Evolutionary conservation across 2,113 vertebrate genomes (phyloP).

Genomic region (Ceyx melanurus): DNA sequence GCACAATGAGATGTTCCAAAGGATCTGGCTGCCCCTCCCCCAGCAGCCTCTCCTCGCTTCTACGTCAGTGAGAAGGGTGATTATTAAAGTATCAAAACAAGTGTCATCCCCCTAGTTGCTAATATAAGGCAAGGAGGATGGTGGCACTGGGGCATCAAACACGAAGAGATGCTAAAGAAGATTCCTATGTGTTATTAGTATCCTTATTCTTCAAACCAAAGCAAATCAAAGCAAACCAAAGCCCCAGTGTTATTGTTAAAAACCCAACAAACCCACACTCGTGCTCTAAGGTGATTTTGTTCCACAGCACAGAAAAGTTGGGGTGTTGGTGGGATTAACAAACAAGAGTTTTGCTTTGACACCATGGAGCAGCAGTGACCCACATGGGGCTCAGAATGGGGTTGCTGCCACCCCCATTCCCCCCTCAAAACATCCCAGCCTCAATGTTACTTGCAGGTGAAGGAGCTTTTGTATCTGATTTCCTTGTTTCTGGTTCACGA

Average conservation of each 20-base stretch:
- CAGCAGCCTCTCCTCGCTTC: neutral
- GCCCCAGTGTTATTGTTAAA: neutral
- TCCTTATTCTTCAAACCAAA: constrained; percentile 9
- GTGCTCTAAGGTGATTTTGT: neutral
- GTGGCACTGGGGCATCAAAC: constrained; percentile 57
- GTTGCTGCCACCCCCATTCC: neutral
- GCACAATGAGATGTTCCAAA: constrained; percentile 54
- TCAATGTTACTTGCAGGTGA: neutral
- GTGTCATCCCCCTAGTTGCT: constrained; percentile 40
- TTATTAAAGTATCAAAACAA: constrained; percentile 52
- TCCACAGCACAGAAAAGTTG: neutral
- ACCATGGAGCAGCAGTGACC: neutral
- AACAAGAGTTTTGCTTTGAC: neutral
- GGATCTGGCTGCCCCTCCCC: neutral
- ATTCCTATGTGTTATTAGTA: constrained; percentile 3
- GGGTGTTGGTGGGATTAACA: neutral
- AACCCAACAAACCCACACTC: neutral
- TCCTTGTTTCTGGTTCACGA: constrained; percentile 5
- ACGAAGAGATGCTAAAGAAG: constrained; percentile 37
- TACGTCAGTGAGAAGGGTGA: constrained; percentile 45
- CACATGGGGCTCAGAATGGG: neutral
- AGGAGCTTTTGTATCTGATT: constrained; percentile 56
- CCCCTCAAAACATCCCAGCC: neutral
- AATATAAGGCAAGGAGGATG: constrained; percentile 68
- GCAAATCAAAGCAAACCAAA: neutral